phyloP scores from a whole-genome alignment of 2,888 invertebrate species.

The Dicyrtoma fusca region DNA sequence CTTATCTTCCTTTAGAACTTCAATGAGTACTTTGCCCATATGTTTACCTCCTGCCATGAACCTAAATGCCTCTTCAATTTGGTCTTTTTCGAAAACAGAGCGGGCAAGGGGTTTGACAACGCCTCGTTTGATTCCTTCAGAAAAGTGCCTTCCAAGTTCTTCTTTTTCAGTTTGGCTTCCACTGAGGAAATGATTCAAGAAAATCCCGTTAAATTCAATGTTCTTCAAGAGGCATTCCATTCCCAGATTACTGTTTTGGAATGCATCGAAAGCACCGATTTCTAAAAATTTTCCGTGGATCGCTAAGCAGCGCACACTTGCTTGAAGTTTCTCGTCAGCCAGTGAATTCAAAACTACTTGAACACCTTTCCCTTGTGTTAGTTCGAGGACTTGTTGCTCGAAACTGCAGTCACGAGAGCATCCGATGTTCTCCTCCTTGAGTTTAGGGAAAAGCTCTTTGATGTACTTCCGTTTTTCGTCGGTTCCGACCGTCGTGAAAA shows the following conservation, averaged over 20 bases:
- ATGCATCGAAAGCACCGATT: too few species aligned
- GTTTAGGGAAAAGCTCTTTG: slow-evolving; percentile 77
- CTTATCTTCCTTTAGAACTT: slow-evolving; percentile 60
- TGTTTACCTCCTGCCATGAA: too few species aligned
- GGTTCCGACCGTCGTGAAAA: slow-evolving; percentile 75
- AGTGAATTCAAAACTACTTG: slow-evolving; percentile 86
- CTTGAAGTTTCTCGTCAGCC: slow-evolving; percentile 63
- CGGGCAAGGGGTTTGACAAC: slow-evolving; percentile 71
- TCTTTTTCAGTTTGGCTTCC: slow-evolving; percentile 68
- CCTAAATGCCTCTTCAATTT: too few species aligned
- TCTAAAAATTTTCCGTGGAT: too few species aligned
- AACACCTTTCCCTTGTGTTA: slow-evolving; percentile 84
- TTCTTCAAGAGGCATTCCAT: slow-evolving; percentile 96
- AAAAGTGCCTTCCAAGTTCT: slow-evolving; percentile 65
- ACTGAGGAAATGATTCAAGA: slow-evolving; percentile 60
- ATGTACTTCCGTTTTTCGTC: slow-evolving; percentile 85
- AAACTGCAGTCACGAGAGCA: slow-evolving; percentile 5
- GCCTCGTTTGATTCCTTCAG: slow-evolving; percentile 69
- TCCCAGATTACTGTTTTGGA: slow-evolving; percentile 64
- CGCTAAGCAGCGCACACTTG: slow-evolving; percentile 68
- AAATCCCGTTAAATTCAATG: slow-evolving; percentile 88
- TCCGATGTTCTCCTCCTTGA: slow-evolving; percentile 72
- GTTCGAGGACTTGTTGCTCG: slow-evolving; percentile 64
- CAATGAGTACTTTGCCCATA: too few species aligned
- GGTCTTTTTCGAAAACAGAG: slow-evolving; percentile 68